Evolutionary conservation across 2,113 vertebrate genomes (phyloP).

Genomic region (Vombatus ursinus): DNA sequence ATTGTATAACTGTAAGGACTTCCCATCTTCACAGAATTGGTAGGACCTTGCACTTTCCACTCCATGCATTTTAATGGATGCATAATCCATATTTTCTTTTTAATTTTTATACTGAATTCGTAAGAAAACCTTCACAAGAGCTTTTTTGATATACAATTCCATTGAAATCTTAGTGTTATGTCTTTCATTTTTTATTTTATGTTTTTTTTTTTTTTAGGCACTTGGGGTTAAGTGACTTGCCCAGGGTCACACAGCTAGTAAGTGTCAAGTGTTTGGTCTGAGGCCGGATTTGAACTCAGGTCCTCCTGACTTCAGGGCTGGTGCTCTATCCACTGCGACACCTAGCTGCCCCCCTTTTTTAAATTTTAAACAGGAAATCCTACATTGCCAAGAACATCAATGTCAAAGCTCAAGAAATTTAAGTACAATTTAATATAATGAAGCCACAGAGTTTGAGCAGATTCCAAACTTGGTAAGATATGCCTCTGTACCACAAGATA

Average conservation of each 20-base stretch:
- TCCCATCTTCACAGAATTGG: not conserved
- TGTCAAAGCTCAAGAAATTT: slow-evolving; percentile 36
- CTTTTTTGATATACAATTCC: slow-evolving; percentile 2
- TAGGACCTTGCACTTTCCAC: not conserved
- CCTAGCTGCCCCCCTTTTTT: no score
- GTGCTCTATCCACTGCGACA: no score
- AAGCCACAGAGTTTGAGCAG: not conserved
- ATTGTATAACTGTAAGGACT: not conserved
- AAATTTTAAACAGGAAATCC: slow-evolving; percentile 19
- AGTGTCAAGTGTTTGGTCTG: no score
- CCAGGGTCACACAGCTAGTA: no score
- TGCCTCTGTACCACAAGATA: not conserved
- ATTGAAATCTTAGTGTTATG: not conserved
- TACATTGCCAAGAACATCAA: slow-evolving; percentile 9
- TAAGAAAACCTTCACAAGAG: slow-evolving; percentile 34
- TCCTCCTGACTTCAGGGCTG: no score
- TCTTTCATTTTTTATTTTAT: no score
- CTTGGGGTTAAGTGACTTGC: no score
- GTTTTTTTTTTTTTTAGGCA: not conserved
- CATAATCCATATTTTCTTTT: slow-evolving; percentile 7
- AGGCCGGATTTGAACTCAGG: no score
- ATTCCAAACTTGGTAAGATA: not conserved
- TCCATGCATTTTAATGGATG: not conserved
- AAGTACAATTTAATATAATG: slow-evolving; percentile 8
- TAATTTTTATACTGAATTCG: not conserved